These are phyloP conservation scores for Brachypodius melanocephalos DNA, from an alignment of 2,113 vertebrate genomes.

Conservation along the genomic window DNA sequence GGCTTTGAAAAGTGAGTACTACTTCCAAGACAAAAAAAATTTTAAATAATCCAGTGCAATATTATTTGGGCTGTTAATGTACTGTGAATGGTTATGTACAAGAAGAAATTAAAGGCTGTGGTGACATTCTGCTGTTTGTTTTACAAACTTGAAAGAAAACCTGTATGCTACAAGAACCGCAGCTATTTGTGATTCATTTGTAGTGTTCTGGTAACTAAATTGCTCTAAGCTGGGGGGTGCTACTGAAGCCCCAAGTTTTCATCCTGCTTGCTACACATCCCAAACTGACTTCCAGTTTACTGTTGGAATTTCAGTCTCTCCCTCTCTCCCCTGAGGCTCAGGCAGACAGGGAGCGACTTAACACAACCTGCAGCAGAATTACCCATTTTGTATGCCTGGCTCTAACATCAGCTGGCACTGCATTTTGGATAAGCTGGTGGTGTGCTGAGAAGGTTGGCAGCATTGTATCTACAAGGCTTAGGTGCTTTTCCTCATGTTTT, in stretches of 20 bases:
- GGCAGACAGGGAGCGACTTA: accelerated
- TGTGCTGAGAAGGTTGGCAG: neutral
- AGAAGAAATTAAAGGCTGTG: slow-evolving; percentile 62
- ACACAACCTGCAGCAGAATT: neutral
- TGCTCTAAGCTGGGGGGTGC: neutral
- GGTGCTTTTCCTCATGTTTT: neutral
- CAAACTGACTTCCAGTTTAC: neutral
- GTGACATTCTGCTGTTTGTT: slow-evolving; percentile 64
- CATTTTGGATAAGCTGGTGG: neutral
- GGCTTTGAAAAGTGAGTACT: slow-evolving; percentile 41
- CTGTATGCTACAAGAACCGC: neutral
- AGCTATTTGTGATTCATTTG: slow-evolving; percentile 8
- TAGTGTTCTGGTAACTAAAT: neutral
- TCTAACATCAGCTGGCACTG: accelerated
- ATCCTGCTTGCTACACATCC: neutral
- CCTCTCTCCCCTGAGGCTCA: neutral
- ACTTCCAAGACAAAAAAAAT: neutral
- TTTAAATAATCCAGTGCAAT: slow-evolving; percentile 42
- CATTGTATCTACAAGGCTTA: neutral
- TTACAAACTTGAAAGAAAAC: slow-evolving; percentile 59
- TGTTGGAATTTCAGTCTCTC: neutral
- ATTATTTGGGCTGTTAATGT: slow-evolving; percentile 54
- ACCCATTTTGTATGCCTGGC: accelerated
- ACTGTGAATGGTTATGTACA: slow-evolving; percentile 56
- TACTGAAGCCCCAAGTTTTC: neutral